A percentile compares a stretch with the other conserved stretches of the same genome.
phyloP scores from a whole-genome alignment of 35 echinoderm and acorn worm species.

The Anneissia japonica region DNA sequence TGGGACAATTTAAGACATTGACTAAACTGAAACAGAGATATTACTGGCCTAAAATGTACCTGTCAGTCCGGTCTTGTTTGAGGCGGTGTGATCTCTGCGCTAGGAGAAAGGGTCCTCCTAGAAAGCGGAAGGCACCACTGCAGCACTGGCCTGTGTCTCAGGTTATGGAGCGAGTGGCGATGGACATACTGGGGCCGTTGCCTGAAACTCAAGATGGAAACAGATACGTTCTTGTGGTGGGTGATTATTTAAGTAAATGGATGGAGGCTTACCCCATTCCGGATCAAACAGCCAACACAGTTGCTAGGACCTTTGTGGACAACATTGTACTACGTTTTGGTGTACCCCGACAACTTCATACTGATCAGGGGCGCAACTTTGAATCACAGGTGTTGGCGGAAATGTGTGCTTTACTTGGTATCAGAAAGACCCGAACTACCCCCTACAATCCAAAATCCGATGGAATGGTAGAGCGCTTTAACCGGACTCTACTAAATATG shows the following conservation, averaged over 20 bases:
- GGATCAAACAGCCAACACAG: conserved; percentile 37
- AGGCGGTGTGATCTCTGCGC: conserved; percentile 42
- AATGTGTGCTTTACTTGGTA: conserved; percentile 25
- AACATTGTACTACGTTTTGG: conserved; percentile 29
- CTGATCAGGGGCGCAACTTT: background rate
- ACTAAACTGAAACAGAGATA: conserved; percentile 17
- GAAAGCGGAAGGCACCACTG: conserved; percentile 20
- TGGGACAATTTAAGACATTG: conserved; percentile 36
- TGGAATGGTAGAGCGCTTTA: conserved; percentile 19
- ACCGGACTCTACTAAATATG: conserved; percentile 1
- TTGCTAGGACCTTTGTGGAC: conserved; percentile 35
- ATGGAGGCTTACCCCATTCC: conserved; percentile 40
- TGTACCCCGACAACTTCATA: background rate
- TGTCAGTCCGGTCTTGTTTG: conserved; percentile 26
- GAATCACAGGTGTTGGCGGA: conserved; percentile 20
- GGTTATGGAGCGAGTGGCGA: conserved; percentile 10
- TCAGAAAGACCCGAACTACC: conserved; percentile 7
- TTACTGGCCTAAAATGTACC: conserved; percentile 49
- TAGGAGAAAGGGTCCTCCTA: conserved; percentile 11
- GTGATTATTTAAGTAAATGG: conserved; percentile 61
- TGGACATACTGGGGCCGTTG: conserved; percentile 52
- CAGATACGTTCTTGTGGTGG: conserved; percentile 22
- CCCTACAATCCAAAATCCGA: conserved; percentile 26
- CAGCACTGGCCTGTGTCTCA: conserved; percentile 17
- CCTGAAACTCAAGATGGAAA: conserved; percentile 27